Evolutionary conservation across 1,140 invertebrate species (phyloP), one percentile per base, ranked within the genome.

Genomic region (Drosophila eugracilis): DNA sequence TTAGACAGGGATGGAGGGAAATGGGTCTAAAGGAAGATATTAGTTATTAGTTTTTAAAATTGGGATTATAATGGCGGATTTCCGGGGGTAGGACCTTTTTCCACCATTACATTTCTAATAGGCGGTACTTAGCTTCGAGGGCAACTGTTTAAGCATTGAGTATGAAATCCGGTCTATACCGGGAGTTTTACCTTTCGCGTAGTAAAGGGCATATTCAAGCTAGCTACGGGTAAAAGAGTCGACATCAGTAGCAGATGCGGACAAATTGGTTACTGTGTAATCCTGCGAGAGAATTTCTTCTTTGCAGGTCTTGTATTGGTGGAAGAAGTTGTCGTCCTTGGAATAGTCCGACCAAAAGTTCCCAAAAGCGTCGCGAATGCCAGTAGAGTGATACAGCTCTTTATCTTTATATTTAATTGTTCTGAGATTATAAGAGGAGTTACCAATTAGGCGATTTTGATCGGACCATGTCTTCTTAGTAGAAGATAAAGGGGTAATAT

Each of bases 1-100:
- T 37, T 24, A 70, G 15, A 9, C 53, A 66, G 2, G 67, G 26
- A 3, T n/a, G n/a, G n/a, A n/a, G n/a, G n/a, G n/a, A n/a, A n/a
- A n/a, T n/a, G n/a, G n/a, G n/a, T n/a, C n/a, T n/a, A n/a, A n/a
- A n/a, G n/a, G n/a, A n/a, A n/a, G n/a, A n/a, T n/a, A n/a, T n/a
- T n/a, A n/a, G n/a, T n/a, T n/a, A n/a, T n/a, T n/a, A n/a, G n/a
- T n/a, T n/a, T n/a, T n/a, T n/a, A n/a, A n/a, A n/a, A n/a, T n/a
- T n/a, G n/a, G n/a, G n/a, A n/a, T n/a, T n/a, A n/a, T n/a, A n/a
- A n/a, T n/a, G n/a, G n/a, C n/a, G n/a, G n/a, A n/a, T n/a, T n/a
- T n/a, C n/a, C n/a, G 37, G 17, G 15, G 36, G 15, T 39, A 39
- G 36, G 36, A 39, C 36, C 36, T 3, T 15, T 5, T 17, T 14